A percentile compares a stretch with the other conserved stretches of the same genome.
Conservation (phyloP, 2,888 invertebrate genomes). For the Epirrhoe alternata region DNA sequence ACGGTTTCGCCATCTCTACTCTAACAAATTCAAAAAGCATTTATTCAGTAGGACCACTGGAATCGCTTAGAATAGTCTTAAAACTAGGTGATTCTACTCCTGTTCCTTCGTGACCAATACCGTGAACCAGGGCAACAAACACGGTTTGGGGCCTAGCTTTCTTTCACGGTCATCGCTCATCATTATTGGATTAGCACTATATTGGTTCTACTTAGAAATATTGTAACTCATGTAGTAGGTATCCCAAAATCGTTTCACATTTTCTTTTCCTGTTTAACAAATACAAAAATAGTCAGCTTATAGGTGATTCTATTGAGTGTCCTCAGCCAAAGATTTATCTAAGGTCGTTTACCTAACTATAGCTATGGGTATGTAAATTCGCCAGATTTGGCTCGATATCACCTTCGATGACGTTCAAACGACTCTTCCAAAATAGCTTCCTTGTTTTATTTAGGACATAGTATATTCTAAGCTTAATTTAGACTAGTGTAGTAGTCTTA, state of each 20-base stretch:
- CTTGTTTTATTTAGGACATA: neutral
- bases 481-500: no score
- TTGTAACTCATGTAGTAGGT: neutral
- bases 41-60: no score
- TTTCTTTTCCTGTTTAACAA: slow-evolving; percentile 3
- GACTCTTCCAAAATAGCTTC: neutral
- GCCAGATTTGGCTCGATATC: slow-evolving; percentile 21
- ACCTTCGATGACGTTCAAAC: slow-evolving; percentile 7
- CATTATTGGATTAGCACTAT: no score
- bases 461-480: neutral
- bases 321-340: slow-evolving; percentile 12
- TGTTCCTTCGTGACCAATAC: no score
- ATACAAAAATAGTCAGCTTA: neutral
- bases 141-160: no score
- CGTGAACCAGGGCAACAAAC: no score
- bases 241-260: neutral
- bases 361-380: slow-evolving; percentile 17
- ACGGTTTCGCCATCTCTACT: no score
- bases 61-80: no score
- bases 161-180: no score
- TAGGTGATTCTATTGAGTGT: slow-evolving; percentile 4
- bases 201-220: no score
- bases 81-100: no score
- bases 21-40: no score
- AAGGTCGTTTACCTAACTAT: slow-evolving; percentile 11